These are phyloP conservation scores for Psophia crepitans DNA, from an alignment of 2,113 vertebrate species.

Conservation along the genomic window DNA sequence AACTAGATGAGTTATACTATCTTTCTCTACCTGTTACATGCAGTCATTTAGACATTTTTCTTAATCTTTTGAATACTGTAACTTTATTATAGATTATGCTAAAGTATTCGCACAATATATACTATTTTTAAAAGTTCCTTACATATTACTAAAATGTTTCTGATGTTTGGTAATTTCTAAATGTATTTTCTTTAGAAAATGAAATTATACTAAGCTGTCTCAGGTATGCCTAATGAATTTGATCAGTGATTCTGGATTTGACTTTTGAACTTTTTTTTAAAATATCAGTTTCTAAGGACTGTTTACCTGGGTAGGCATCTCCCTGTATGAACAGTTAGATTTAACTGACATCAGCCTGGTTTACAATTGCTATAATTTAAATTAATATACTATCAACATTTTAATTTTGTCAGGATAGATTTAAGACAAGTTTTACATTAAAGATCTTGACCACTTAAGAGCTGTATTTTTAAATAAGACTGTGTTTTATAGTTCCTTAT, in stretches of 20 bases:
- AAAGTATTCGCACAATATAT: background rate
- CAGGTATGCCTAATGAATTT: background rate
- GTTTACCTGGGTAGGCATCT: background rate
- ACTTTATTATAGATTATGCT: background rate
- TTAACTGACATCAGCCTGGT: background rate
- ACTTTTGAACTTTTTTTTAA: background rate
- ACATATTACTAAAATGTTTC: background rate
- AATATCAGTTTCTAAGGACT: background rate
- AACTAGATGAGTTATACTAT: background rate
- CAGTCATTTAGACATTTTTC: background rate
- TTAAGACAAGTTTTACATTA: background rate
- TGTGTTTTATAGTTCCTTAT: background rate
- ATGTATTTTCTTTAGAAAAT: background rate
- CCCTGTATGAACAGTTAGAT: background rate
- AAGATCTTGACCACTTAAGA: background rate
- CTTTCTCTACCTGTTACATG: background rate
- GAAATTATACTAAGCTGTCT: background rate
- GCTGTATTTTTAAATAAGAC: background rate
- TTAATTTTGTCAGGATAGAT: background rate
- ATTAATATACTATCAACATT: background rate
- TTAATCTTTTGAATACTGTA: background rate
- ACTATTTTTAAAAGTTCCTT: background rate
- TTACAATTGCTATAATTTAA: background rate
- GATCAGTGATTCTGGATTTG: background rate
- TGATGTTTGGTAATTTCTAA: background rate